Evolutionary conservation across 2,888 invertebrate genomes (phyloP), one percentile per base, ranked within the genome.

Genomic region (Pyrocoelia pectoralis): DNA sequence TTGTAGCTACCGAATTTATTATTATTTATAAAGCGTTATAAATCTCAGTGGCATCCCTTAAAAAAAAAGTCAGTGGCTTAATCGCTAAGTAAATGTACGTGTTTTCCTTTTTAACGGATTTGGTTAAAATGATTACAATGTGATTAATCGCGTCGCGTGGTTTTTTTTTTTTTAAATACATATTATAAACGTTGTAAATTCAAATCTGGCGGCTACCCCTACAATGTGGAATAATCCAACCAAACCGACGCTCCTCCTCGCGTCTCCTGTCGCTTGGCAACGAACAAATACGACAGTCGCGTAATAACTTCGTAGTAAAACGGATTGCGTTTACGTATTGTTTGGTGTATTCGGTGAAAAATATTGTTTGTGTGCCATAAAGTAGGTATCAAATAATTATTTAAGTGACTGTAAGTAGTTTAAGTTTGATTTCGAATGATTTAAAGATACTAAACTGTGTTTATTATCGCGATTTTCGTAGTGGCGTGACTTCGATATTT

Each of bases 201-300:
- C 55, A 56, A 64, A 65, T 48, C 33, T 24, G 40, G 48, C 68
- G 69, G 55, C 66, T 68, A 60, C 69, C 69, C 69, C 69, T 67
- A 41, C 19, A 59, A 61, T 40, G 60, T 66, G 66, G 68, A 51
- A 58, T 48, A 40, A 55, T 41, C 68, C 70, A 63, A 60, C 61
- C 55, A 68, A 56, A 62, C 56, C 58, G 53, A 64, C 65, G 48
- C 59, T 66, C 56, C 65, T 54, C 61, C 24, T 53, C 50, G 58
- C 64, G 59, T 59, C 55, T 48, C 13, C 56, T 59, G 65, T 65
- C 65, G 65, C 66, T 66, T 66, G 66, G 66, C 66, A 66, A 66
- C 66, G 57, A 55, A 49, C 28, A 17, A 38, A 52, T 41, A 18
- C 48, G 51, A 43, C 56, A 66, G 63, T 63, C 66, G 60, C 63